Percentiles rank a stretch among this genome's conserved stretches.
These are phyloP conservation scores for Orbicella faveolata DNA, from an alignment of 64 coral and sea anemone genomes.

Conservation along the genomic window DNA sequence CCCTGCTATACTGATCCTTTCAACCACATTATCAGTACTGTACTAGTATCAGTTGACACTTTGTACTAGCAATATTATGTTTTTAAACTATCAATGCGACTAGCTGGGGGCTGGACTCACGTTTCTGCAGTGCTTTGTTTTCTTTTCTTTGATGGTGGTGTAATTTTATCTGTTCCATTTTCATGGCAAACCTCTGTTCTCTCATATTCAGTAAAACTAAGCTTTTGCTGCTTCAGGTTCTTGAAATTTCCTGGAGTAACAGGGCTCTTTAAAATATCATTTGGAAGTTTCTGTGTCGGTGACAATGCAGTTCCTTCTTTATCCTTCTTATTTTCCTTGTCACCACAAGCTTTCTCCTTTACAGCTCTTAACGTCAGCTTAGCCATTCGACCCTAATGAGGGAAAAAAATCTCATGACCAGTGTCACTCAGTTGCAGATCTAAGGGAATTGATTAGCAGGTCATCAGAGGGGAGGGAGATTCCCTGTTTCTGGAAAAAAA, in stretches of 20 bases:
- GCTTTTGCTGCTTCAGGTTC: conserved; percentile 38
- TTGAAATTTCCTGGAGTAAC: conserved; percentile 23
- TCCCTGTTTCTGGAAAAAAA: too few relatives aligned
- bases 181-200: neutral
- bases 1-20: too few relatives aligned
- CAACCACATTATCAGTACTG: too few relatives aligned
- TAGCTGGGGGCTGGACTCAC: neutral
- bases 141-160: conserved; percentile 2
- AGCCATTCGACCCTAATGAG: conserved; percentile 77
- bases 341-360: conserved; percentile 35
- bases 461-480: too few relatives aligned
- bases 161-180: neutral
- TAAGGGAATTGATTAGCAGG: too few relatives aligned
- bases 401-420: neutral
- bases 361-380: conserved; percentile 60
- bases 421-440: too few relatives aligned
- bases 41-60: too few relatives aligned
- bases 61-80: too few relatives aligned
- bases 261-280: conserved; percentile 7
- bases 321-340: conserved; percentile 59
- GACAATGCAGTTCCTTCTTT: conserved; percentile 31
- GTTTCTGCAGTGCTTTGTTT: conserved; percentile 3
- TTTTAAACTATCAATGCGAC: too few relatives aligned
- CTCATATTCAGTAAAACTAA: conserved; percentile 7
- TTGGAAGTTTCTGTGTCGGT: conserved; percentile 9